phyloP scores from a whole-genome alignment of 1,140 invertebrate species.

The Coptotermes formosanus region DNA sequence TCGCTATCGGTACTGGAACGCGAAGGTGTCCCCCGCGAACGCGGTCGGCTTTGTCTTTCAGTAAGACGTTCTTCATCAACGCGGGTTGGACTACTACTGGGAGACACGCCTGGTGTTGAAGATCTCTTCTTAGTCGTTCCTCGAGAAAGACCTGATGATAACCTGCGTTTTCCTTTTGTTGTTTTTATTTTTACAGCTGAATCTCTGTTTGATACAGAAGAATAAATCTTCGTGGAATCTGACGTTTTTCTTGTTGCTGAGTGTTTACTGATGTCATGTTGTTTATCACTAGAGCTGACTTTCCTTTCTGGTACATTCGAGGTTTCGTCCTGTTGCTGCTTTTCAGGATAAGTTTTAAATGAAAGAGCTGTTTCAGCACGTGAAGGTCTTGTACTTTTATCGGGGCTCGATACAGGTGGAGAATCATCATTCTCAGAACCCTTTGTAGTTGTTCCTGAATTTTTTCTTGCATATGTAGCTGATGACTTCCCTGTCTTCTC shows the following conservation, averaged over 20 bases:
- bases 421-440: not conserved
- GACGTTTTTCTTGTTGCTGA: conserved; percentile 35
- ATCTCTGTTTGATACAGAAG: not conserved
- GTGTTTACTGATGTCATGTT: conserved; percentile 27
- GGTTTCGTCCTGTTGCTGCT: not conserved
- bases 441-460: conserved; percentile 32
- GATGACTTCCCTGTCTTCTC: conserved; percentile 15
- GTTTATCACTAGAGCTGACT: conserved; percentile 38
- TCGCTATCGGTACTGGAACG: not conserved
- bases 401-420: not conserved
- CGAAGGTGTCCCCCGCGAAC: conserved; percentile 22
- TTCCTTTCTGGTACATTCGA: conserved; percentile 24
- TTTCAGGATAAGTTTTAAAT: not conserved
- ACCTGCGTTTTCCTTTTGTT: conserved; percentile 37
- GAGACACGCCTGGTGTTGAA: conserved; percentile 41
- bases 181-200: conserved; percentile 32
- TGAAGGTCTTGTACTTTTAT: not conserved
- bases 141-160: conserved; percentile 40
- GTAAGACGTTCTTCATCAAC: not conserved
- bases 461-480: conserved; percentile 23
- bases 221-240: conserved; percentile 30
- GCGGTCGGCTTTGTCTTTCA: conserved; percentile 30
- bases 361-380: not conserved
- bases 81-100: conserved; percentile 38
- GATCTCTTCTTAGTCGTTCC: conserved; percentile 38